Evolutionary conservation across 2,888 invertebrate genomes (phyloP).

Genomic region (Tetragonisca angustula): DNA sequence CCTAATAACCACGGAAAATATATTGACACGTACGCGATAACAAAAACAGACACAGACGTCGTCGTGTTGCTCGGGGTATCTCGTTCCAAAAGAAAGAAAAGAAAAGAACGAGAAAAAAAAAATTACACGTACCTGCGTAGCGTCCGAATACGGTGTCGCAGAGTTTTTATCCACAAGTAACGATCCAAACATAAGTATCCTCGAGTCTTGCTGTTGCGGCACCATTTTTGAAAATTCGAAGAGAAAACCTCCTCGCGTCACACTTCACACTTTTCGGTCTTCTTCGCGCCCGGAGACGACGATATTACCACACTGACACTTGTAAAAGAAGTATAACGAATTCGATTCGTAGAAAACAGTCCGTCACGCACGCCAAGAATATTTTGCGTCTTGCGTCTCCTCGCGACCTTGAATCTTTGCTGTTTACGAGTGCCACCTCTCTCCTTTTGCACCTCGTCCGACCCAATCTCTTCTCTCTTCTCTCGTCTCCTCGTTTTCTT

Average conservation of each 20-base stretch:
- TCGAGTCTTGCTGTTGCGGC: conserved; percentile 90
- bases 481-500: neutral
- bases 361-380: neutral
- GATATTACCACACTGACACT: conserved; percentile 68
- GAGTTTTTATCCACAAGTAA: conserved; percentile 95
- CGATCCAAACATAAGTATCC: conserved; percentile 93
- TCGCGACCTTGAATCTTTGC: neutral
- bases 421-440: neutral
- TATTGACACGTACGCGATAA: neutral
- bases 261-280: conserved; percentile 46
- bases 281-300: neutral
- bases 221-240: conserved; percentile 86
- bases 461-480: neutral
- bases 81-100: no score
- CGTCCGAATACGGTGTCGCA: conserved; percentile 98
- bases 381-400: conserved; percentile 9
- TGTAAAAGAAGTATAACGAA: neutral
- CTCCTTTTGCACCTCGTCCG: neutral
- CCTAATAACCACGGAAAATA: neutral
- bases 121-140: conserved; percentile 93
- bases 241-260: conserved; percentile 2
- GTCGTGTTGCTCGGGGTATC: neutral
- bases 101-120: neutral
- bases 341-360: neutral
- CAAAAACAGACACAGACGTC: neutral